Conservation (phyloP, 2,888 invertebrate genomes). For the Drosophila neotestacea region DNA sequence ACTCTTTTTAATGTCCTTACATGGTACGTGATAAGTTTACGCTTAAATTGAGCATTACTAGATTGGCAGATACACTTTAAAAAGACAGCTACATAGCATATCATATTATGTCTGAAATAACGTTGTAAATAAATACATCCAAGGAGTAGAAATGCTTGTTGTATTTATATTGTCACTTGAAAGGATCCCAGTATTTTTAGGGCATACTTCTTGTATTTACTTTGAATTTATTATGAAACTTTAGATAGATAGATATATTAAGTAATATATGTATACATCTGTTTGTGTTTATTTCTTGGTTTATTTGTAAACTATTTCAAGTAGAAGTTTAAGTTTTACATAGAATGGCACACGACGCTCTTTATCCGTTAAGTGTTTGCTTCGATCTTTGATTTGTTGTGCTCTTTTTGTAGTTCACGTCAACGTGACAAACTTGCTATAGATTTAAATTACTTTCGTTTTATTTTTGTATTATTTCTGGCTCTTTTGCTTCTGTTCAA, state of each 20-base stretch:
- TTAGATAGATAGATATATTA: neutral
- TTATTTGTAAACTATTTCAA: neutral
- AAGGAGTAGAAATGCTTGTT: no score
- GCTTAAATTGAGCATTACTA: conserved; percentile 9
- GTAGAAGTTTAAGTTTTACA: no score
- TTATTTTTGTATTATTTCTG: neutral
- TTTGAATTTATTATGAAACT: neutral
- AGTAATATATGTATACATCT: no score
- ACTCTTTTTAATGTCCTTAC: conserved; percentile 58
- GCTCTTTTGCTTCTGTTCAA: neutral
- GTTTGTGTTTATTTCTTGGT: neutral
- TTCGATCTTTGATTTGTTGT: conserved; percentile 28
- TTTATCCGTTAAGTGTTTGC: neutral
- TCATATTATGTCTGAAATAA: neutral
- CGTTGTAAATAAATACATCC: no score
- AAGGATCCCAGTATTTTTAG: no score
- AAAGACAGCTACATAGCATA: neutral
- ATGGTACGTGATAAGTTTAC: conserved; percentile 41
- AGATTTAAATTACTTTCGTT: conserved; percentile 29
- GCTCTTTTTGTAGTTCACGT: conserved; percentile 5
- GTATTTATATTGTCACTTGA: no score
- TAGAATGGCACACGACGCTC: neutral
- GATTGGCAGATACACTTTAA: conserved; percentile 24
- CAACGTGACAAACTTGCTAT: conserved; percentile 35
- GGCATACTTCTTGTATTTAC: neutral